Evolutionary conservation across 2,113 vertebrate species (phyloP), one percentile per base, ranked within the genome.

Genomic region (Benitochromis conjunctus): DNA sequence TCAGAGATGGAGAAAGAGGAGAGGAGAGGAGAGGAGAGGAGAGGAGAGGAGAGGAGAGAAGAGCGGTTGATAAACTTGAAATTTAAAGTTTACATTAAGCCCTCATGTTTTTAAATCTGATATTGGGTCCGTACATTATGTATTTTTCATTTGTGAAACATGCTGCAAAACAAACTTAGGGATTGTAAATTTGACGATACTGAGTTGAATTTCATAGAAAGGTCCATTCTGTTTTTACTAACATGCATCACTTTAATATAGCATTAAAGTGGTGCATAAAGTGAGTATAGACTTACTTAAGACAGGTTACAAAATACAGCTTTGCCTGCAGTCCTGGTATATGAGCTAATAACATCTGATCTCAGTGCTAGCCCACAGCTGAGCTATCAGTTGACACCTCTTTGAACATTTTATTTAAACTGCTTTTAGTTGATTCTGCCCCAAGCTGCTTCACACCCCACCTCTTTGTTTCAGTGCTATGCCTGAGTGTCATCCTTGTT

Each of bases 101-200:
- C 60, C 24, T 57, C 55, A 14, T 64, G 60, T 64, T 38, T 64
- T 3, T 38, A 64, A 64, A 64, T 38, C 60, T 64, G 60, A 64
- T 64, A 38, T n/a, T 64, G 34, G 18, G 6, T 38, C 2, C n/a
- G 60, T 38, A 64, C 60, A 64, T 64, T 0, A n/a, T 1, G 19
- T 38, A 64, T 38, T 64, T 38, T 64, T 38, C 34, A n/a, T 38
- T 64, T 38, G 60, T 38, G 31, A 64, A 38, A 38, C 60, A n/a
- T 64, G 31, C 60, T 0, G 2, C 6, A 36, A 36, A 64, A 36
- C 60, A 34, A 62, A 11, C 7, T 0, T 0, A 7, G 56, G 56
- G 3, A 29, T 9, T 64, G 18, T 64, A 36, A 64, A 36, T 64
- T 7, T 64, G 60, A 64, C 60, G 1, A 43, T 43, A 43, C 43